Percentiles rank a stretch among this genome's conserved stretches.
Conservation (phyloP, 2,113 vertebrate genomes). For the Beaufortia kweichowensis region DNA sequence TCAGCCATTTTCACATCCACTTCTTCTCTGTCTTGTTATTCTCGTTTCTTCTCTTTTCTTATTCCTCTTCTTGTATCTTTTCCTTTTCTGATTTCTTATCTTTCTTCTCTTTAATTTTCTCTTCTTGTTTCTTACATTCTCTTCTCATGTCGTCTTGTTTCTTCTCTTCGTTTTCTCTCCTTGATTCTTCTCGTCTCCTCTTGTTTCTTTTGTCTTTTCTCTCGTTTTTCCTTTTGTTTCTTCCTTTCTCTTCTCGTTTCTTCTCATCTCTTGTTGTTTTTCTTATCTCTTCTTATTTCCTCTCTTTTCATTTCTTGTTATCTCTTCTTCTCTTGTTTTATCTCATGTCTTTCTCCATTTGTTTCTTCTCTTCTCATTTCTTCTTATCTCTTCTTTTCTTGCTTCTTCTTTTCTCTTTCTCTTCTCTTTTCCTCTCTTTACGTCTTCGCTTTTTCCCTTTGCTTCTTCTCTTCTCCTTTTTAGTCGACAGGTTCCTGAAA, state of each 20-base stretch:
- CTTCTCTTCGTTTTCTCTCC: slow-evolving; percentile 17
- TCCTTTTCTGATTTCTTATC: background rate
- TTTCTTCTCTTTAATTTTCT: background rate
- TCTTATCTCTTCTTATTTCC: background rate
- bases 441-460: background rate
- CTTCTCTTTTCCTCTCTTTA: background rate
- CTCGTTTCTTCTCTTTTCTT: background rate
- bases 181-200: slow-evolving; percentile 3
- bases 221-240: background rate
- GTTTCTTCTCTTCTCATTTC: background rate
- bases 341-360: slow-evolving; percentile 38
- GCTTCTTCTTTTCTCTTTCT: background rate
- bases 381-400: background rate
- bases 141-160: slow-evolving; percentile 28
- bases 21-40: background rate
- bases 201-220: background rate
- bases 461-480: slow-evolving; percentile 1
- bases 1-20: background rate
- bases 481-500: slow-evolving; percentile 12
- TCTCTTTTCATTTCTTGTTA: background rate
- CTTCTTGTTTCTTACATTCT: background rate
- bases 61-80: background rate
- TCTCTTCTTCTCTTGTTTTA: slow-evolving; percentile 7
- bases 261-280: background rate
- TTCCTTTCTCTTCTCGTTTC: background rate